These are phyloP conservation scores for Tachina fera DNA, from an alignment of 2,888 invertebrate species.

Conservation along the genomic window DNA sequence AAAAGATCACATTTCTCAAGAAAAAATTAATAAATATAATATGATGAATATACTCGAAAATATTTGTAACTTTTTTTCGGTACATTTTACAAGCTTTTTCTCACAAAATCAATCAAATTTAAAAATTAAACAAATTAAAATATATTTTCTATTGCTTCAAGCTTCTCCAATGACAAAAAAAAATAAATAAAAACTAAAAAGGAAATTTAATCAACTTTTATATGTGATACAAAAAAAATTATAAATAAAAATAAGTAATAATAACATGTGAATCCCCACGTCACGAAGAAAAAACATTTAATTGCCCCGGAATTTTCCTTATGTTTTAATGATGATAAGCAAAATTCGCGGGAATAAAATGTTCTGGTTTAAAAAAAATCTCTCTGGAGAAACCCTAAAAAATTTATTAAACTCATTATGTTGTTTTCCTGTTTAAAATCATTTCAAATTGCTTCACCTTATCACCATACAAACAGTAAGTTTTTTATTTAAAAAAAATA, in stretches of 20 bases:
- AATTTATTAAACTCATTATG: no score
- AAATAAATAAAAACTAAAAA: constrained; percentile 44
- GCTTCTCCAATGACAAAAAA: constrained; percentile 43
- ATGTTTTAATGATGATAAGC: no score
- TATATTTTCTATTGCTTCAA: constrained; percentile 59
- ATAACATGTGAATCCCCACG: no score
- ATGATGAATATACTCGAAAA: constrained; percentile 22
- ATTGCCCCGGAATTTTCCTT: no score
- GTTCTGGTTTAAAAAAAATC: no score
- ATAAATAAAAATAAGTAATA: no score
- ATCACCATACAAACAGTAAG: background rate
- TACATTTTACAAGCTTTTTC: constrained; percentile 77
- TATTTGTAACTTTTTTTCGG: constrained; percentile 67
- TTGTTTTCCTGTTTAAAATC: background rate
- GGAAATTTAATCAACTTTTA: constrained; percentile 62
- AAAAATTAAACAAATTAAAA: constrained; percentile 23
- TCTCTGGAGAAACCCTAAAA: no score
- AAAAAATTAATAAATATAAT: constrained; percentile 25
- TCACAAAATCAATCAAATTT: constrained; percentile 68
- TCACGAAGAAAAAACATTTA: no score
- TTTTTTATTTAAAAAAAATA: constrained; percentile 38
- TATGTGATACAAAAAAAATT: constrained; percentile 57
- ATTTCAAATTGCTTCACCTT: background rate
- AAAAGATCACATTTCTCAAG: constrained; percentile 43
- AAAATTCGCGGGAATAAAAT: no score